Evolutionary conservation across 1,140 invertebrate species (phyloP), one percentile per base, ranked within the genome.

Genomic region (Hyles vespertilio): DNA sequence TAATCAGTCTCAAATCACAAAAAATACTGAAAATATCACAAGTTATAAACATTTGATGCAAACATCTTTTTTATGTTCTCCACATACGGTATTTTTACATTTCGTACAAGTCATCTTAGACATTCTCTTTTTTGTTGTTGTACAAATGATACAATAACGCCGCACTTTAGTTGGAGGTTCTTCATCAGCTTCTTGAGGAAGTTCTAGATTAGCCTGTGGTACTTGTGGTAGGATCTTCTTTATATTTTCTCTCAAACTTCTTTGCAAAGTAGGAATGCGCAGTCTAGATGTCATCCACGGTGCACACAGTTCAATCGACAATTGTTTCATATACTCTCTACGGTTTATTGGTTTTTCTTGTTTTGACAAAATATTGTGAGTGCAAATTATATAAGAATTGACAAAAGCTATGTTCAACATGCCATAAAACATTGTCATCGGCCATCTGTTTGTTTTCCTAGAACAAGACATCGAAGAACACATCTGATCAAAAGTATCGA

Each of bases 331-430:
- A 50, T 64, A 68, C n/a, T 60, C 40, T 60, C 56, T 58, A 7
- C 63, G 52, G 22, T 22, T 62, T 32, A 62, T 32, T 47, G 58
- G 58, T 56, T 64, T 67, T 64, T 68, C 57, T 59, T 62, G 10
- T 52, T 69, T 61, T 12, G 12, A 48, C 48, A 64, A 36, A 33
- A 45, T 63, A 48, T 72, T 72, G 47, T 60, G 52, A 9, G 32
- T 51, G 34, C 69, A 63, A 62, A 67, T 64, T 12, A 69, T 61
- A 60, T 59, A 63, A 22, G 53, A 53, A 22, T 72, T 71, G 0
- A 71, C 50, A 65, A 59, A 67, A 55, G 59, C 53, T 40, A 67
- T 67, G 52, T 65, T 72, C 47, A 72, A 34, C 44, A 67, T 67
- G 0, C 62, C 62, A 11, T 63, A 68, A 63, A 63, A 67, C 33